A percentile compares a stretch with the other conserved stretches of the same genome.
Conservation (phyloP, 1,140 invertebrate species). For the Zophobas morio region DNA sequence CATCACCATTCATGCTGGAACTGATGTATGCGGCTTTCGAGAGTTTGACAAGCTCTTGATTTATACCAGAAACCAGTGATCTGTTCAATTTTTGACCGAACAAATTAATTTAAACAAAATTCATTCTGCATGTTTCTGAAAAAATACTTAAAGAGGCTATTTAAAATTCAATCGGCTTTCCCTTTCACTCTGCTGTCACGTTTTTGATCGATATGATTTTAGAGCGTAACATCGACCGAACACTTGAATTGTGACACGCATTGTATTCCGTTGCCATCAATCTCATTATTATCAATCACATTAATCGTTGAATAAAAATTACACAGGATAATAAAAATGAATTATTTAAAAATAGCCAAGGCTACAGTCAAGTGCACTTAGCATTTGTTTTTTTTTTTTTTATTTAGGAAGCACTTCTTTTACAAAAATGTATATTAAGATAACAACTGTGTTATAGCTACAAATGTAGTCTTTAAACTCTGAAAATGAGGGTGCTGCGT, state of each 20-base stretch:
- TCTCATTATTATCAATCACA: conserved; percentile 28
- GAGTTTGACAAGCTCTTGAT: neutral
- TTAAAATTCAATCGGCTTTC: conserved; percentile 29
- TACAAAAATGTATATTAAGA: neutral
- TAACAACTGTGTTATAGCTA: neutral
- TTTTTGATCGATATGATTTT: conserved; percentile 26
- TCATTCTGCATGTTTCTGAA: neutral
- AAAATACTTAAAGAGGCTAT: neutral
- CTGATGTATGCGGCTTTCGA: neutral
- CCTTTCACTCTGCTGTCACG: conserved; percentile 3
- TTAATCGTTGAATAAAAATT: conserved; percentile 17
- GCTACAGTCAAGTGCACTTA: too few relatives aligned
- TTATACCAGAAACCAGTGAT: neutral
- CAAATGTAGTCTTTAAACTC: too few relatives aligned
- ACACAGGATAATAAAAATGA: neutral
- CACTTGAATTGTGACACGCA: conserved; percentile 26
- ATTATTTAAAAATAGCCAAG: too few relatives aligned
- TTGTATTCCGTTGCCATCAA: conserved; percentile 23
- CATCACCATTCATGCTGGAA: neutral
- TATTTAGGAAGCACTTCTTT: neutral
- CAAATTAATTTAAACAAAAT: neutral
- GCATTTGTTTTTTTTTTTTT: neutral
- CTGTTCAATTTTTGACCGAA: neutral
- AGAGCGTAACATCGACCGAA: neutral
- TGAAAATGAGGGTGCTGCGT: too few relatives aligned